Conservation (phyloP, 2,113 vertebrate species). For the Zapornia atra region DNA sequence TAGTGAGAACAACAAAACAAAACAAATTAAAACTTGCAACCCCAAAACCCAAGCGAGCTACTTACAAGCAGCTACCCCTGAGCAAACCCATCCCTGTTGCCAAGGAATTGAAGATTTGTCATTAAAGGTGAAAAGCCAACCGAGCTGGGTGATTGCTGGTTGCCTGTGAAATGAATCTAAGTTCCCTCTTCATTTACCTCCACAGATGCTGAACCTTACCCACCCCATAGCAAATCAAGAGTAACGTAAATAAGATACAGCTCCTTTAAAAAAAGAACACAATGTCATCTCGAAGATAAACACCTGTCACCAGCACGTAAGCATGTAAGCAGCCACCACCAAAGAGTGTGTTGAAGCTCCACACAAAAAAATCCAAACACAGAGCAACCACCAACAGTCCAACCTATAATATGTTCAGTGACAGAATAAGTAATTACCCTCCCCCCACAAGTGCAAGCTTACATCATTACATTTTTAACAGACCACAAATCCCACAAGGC, state of each 20-base stretch:
- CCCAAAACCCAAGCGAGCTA: background rate
- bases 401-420: background rate
- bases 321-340: background rate
- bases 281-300: background rate
- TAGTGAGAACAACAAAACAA: background rate
- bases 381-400: accelerated
- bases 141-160: background rate
- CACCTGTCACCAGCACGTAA: too few relatives aligned
- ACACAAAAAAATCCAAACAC: accelerated
- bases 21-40: background rate
- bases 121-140: background rate
- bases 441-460: background rate
- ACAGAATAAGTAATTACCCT: background rate
- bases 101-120: background rate
- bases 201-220: too few relatives aligned
- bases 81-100: background rate
- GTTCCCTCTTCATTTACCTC: background rate
- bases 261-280: background rate
- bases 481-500: background rate
- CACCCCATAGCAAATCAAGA: background rate
- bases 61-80: background rate
- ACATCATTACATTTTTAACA: background rate
- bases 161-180: background rate
- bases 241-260: background rate
- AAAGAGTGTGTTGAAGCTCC: background rate